phyloP scores from a whole-genome alignment of 2,888 invertebrate species.

The Lamellibrachia satsuma region DNA sequence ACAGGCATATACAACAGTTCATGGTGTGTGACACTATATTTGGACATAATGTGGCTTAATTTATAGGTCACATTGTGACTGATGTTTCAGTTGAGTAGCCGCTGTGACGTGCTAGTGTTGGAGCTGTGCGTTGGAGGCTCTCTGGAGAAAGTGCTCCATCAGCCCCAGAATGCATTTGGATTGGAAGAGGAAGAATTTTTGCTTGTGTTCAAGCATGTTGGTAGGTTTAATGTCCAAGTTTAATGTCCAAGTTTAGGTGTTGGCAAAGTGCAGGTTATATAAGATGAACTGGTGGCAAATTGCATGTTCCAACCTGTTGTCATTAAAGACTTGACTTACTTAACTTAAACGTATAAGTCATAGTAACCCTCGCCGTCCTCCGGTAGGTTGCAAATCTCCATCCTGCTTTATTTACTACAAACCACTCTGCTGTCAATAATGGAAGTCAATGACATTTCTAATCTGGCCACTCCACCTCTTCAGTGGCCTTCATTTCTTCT shows the following conservation, averaged over 20 bases:
- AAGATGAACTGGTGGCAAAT: not conserved
- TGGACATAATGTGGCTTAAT: no score
- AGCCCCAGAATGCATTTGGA: constrained; percentile 3
- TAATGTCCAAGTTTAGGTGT: not conserved
- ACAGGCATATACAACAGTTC: no score
- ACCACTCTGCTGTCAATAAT: no score
- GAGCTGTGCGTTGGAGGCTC: not conserved
- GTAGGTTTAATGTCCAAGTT: not conserved
- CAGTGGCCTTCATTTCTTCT: no score
- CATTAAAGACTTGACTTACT: no score
- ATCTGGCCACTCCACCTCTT: no score
- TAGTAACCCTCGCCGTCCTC: no score
- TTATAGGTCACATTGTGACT: not conserved
- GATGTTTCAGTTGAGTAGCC: not conserved
- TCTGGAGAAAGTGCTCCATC: not conserved
- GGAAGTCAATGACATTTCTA: no score
- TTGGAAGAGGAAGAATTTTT: not conserved
- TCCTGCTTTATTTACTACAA: no score
- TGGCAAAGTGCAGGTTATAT: not conserved
- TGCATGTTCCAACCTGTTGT: not conserved
- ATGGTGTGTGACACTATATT: no score
- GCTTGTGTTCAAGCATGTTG: not conserved
- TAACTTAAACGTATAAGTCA: no score
- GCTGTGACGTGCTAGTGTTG: not conserved
- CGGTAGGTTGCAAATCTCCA: no score